Evolutionary conservation across 2,888 invertebrate species (phyloP), one percentile per base, ranked within the genome.

Genomic region (Pteria penguin): DNA sequence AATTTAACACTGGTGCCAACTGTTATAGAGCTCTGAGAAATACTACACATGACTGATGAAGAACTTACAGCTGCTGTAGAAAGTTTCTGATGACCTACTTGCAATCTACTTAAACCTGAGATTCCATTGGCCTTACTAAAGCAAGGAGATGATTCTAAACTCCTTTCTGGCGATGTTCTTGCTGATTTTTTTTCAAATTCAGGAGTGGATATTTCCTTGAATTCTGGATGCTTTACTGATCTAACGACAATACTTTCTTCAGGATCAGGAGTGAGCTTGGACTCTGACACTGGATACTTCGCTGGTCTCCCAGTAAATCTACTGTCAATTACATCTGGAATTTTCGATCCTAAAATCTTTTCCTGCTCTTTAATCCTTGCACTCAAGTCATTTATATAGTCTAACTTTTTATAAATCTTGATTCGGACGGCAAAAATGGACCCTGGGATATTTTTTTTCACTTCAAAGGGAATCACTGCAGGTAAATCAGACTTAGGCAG

Each of bases 341-440:
- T n/a, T n/a, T n/a, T n/a, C n/a, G n/a, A n/a, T n/a, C n/a, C n/a
- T n/a, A n/a, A n/a, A n/a, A n/a, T n/a, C n/a, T 31, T 31, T 26
- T 65, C 27, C 22, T 32, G 68, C 29, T 26, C 60, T 27, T 29
- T 29, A 18, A 33, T 66, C 14, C 33, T 24, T 32, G 29, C 36
- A 5, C 36, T n/a, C 2, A 54, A 31, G 58, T 74, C 72, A 60
- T 81, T 77, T n/a, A n/a, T n/a, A n/a, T n/a, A n/a, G n/a, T n/a
- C n/a, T n/a, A n/a, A n/a, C n/a, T n/a, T n/a, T n/a, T n/a, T n/a
- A 22, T 85, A 85, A 1, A 89, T 82, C 57, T 83, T 76, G 2
- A 89, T 82, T 36, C 88, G 70, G 3, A 89, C 84, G 1, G 89
- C 85, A 58, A 76, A 89, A 84, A 88, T 87, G 55, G 76, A 75